Evolutionary conservation across 2,113 vertebrate species (phyloP).

Genomic region (Alethe castanea): DNA sequence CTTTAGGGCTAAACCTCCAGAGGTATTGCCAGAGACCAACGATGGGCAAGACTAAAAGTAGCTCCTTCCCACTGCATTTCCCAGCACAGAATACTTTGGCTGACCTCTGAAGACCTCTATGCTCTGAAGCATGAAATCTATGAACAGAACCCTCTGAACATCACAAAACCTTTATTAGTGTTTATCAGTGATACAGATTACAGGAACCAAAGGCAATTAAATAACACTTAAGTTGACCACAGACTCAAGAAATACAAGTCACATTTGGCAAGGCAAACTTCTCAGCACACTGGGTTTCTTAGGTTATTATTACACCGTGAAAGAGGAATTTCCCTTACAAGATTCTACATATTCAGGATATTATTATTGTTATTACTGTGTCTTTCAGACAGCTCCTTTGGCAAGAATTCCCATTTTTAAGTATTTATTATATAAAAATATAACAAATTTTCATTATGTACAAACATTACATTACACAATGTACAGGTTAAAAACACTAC

Average conservation of each 20-base stretch:
- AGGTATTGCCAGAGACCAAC: background rate
- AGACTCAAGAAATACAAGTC: slow-evolving; percentile 77
- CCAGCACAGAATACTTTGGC: background rate
- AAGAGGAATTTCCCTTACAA: slow-evolving; percentile 74
- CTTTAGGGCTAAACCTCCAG: background rate
- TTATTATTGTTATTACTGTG: slow-evolving; percentile 51
- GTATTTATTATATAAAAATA: slow-evolving; percentile 85
- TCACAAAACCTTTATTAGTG: slow-evolving; percentile 83
- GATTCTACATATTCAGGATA: slow-evolving; percentile 60
- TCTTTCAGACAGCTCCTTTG: slow-evolving; percentile 79
- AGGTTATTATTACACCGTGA: slow-evolving; percentile 54
- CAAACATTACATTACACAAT: slow-evolving; percentile 85
- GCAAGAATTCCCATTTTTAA: slow-evolving; percentile 75
- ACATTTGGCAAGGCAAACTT: slow-evolving; percentile 78
- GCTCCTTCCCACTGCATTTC: background rate
- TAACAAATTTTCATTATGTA: slow-evolving; percentile 82
- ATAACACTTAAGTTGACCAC: slow-evolving; percentile 78
- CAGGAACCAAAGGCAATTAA: slow-evolving; percentile 80
- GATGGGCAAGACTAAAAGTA: background rate
- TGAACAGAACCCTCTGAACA: slow-evolving; percentile 65
- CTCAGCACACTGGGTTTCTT: slow-evolving; percentile 68
- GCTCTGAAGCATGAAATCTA: slow-evolving; percentile 3
- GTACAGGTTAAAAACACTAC: slow-evolving; percentile 82
- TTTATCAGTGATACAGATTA: slow-evolving; percentile 78
- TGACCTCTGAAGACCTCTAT: background rate